Conservation (phyloP, 2,888 invertebrate species). For the Tolmerus cingulatus region DNA sequence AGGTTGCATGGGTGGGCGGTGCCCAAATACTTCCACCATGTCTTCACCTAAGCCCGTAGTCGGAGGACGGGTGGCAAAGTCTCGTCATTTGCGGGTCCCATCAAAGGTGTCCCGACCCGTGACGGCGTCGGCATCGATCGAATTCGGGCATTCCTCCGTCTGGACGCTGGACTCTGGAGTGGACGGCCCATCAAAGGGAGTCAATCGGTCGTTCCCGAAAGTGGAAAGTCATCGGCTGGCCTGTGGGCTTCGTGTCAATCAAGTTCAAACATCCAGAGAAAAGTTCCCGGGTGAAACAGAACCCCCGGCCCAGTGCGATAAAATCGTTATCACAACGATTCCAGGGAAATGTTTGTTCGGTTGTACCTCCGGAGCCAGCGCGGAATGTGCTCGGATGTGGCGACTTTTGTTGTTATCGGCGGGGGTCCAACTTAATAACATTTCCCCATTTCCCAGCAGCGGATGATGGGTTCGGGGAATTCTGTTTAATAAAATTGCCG, state of each 20-base stretch:
- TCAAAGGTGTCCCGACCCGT: neutral
- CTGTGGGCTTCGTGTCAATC: neutral
- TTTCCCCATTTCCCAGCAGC: neutral
- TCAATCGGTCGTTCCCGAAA: neutral
- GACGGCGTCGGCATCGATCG: neutral
- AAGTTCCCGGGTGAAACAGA: neutral
- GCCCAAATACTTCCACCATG: neutral
- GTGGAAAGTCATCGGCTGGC: neutral
- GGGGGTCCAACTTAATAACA: neutral
- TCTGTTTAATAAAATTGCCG: neutral
- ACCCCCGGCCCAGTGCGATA: neutral
- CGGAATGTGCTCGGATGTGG: neutral
- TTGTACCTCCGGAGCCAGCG: neutral
- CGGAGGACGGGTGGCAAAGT: neutral
- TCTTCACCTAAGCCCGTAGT: neutral
- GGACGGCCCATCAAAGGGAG: neutral
- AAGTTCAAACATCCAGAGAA: neutral
- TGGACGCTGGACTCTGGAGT: neutral
- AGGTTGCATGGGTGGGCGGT: neutral
- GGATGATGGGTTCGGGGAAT: neutral
- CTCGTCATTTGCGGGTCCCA: neutral
- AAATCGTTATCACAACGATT: neutral
- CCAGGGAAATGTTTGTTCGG: neutral
- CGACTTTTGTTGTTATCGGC: neutral
- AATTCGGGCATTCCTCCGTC: neutral